A percentile compares a stretch with the other conserved stretches of the same genome.
These are phyloP conservation scores for Enteromius mattozi DNA, from an alignment of 2,797 vertebrate genomes.

Conservation along the genomic window DNA sequence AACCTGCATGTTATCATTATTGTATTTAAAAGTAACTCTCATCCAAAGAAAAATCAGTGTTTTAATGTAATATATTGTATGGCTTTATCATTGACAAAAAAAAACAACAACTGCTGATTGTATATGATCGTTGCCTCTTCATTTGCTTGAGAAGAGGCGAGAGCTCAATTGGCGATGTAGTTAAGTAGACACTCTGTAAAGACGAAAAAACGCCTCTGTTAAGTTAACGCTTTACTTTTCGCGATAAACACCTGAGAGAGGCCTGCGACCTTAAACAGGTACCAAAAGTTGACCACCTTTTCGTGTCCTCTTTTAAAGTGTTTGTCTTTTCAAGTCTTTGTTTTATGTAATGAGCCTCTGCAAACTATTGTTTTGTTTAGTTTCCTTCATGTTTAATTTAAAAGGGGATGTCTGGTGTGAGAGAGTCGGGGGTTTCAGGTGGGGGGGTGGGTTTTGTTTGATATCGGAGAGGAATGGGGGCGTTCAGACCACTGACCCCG, in stretches of 20 bases:
- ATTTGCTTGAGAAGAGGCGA: slow-evolving; percentile 18
- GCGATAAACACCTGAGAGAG: slow-evolving; percentile 12
- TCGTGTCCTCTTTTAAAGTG: slow-evolving; percentile 36
- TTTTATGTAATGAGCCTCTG: slow-evolving; percentile 56
- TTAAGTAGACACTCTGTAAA: slow-evolving; percentile 18
- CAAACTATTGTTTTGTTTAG: slow-evolving; percentile 46
- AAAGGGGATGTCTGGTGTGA: slow-evolving; percentile 54
- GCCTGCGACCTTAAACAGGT: slow-evolving; percentile 38
- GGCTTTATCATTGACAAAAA: slow-evolving; percentile 43
- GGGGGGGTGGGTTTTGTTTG: slow-evolving; percentile 20
- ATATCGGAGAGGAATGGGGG: slow-evolving; percentile 7
- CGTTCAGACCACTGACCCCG: slow-evolving; percentile 40
- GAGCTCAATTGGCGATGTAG: background rate
- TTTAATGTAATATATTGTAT: slow-evolving; percentile 48
- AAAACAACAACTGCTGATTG: slow-evolving; percentile 33
- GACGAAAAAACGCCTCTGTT: background rate
- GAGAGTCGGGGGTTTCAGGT: slow-evolving; percentile 37
- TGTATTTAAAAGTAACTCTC: slow-evolving; percentile 43
- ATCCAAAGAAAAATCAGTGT: slow-evolving; percentile 57
- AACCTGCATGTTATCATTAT: slow-evolving; percentile 11
- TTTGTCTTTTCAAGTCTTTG: slow-evolving; percentile 52
- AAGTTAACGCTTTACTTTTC: slow-evolving; percentile 9
- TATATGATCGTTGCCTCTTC: slow-evolving; percentile 3
- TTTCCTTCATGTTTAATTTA: slow-evolving; percentile 57
- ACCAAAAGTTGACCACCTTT: slow-evolving; percentile 40